Conservation (phyloP, 30 jellyfish, hydroid and myxozoan species). For the Clytia hemisphaerica region DNA sequence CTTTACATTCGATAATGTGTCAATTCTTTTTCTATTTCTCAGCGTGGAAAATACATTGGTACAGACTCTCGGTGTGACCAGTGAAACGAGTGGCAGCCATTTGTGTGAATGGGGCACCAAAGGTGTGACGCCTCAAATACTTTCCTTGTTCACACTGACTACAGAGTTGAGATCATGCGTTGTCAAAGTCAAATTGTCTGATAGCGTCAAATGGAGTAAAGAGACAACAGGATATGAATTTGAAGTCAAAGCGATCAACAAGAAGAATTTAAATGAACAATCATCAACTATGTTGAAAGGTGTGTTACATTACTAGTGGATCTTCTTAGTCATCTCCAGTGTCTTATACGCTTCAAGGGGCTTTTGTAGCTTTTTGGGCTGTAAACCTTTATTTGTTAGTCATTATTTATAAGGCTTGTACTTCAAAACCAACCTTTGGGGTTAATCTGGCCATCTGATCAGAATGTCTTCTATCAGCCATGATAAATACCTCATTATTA, state of each 20-base stretch:
- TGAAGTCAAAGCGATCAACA: conserved; percentile 59
- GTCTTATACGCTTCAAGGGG: background rate
- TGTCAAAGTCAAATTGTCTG: conserved; percentile 33
- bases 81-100: conserved; percentile 47
- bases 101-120: conserved; percentile 62
- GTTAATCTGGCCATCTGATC: too few species aligned
- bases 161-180: conserved; percentile 67
- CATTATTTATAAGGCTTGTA: background rate
- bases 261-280: conserved; percentile 44
- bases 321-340: too few species aligned
- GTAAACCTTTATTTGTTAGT: background rate
- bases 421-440: too few species aligned
- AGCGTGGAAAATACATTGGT: conserved; percentile 36
- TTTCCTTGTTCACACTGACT: conserved; percentile 37
- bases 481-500: too few species aligned
- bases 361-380: background rate
- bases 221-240: conserved; percentile 50
- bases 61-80: conserved; percentile 37
- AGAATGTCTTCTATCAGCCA: too few species aligned
- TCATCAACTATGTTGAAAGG: conserved; percentile 48
- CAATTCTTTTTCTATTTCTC: too few species aligned
- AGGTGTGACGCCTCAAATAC: conserved; percentile 59
- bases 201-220: conserved; percentile 53
- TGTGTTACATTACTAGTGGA: too few species aligned
- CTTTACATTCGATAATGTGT: too few species aligned